These are phyloP conservation scores for Yponomeuta evonymella DNA, from an alignment of 2,888 invertebrate genomes.

Conservation along the genomic window DNA sequence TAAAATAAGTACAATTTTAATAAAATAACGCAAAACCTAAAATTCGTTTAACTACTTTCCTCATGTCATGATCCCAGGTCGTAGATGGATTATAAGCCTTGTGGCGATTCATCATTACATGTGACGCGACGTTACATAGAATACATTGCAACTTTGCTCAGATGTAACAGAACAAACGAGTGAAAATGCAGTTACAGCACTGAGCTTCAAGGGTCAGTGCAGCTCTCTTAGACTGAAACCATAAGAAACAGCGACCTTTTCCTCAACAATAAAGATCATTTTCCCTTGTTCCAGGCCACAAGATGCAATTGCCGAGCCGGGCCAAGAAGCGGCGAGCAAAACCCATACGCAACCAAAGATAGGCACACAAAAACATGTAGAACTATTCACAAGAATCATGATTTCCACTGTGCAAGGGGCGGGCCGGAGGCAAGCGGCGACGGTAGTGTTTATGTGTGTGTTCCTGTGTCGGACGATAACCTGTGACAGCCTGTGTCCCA, in stretches of 20 bases:
- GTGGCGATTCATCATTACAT: too few relatives aligned
- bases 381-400: not conserved
- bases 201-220: too few relatives aligned
- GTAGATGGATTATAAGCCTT: too few relatives aligned
- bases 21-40: too few relatives aligned
- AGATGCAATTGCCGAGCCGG: not conserved
- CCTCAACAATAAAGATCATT: slow-evolving; percentile 32
- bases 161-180: too few relatives aligned
- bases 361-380: slow-evolving; percentile 26
- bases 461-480: not conserved
- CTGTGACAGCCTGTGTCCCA: slow-evolving; percentile 30
- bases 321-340: slow-evolving; percentile 22
- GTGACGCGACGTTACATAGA: too few relatives aligned
- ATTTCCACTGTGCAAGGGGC: not conserved
- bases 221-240: too few relatives aligned
- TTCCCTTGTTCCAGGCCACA: slow-evolving; percentile 3
- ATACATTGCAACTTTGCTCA: too few relatives aligned
- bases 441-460: not conserved
- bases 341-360: slow-evolving; percentile 46
- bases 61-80: too few relatives aligned
- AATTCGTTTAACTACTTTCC: too few relatives aligned
- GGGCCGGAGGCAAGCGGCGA: slow-evolving; percentile 29
- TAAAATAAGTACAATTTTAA: too few relatives aligned
- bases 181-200: too few relatives aligned
- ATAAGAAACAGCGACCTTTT: not conserved